Conservation (phyloP, 2,113 vertebrate species). For the Calidris pugnax region DNA sequence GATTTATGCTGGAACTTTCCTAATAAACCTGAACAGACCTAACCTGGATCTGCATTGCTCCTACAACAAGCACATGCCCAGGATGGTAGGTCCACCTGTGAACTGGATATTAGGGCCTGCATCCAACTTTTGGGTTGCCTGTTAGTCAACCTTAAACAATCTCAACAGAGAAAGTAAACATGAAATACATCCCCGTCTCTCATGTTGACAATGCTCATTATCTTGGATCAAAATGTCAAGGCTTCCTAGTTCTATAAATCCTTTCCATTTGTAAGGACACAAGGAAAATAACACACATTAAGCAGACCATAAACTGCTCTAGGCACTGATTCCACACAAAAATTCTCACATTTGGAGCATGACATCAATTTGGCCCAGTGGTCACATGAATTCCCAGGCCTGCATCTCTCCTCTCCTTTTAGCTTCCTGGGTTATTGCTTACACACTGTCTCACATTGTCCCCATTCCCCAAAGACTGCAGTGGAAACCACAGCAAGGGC, state of each 20-base stretch:
- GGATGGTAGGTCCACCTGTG: neutral
- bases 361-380: neutral
- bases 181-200: neutral
- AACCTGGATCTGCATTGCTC: neutral
- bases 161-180: neutral
- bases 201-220: neutral
- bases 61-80: neutral
- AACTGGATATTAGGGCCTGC: neutral
- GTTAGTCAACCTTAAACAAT: neutral
- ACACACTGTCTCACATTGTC: neutral
- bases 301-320: neutral
- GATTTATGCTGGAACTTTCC: neutral
- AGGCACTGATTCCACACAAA: neutral
- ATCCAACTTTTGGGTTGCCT: neutral
- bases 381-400: neutral
- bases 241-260: neutral
- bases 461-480: neutral
- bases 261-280: neutral
- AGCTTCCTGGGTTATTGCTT: neutral
- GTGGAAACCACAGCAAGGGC: neutral
- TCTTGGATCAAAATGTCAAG: neutral
- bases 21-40: neutral
- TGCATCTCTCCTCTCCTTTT: neutral
- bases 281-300: neutral
- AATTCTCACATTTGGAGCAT: neutral